Evolutionary conservation across 2,888 invertebrate species (phyloP), one percentile per base, ranked within the genome.

Genomic region (Drosophila anomalata): DNA sequence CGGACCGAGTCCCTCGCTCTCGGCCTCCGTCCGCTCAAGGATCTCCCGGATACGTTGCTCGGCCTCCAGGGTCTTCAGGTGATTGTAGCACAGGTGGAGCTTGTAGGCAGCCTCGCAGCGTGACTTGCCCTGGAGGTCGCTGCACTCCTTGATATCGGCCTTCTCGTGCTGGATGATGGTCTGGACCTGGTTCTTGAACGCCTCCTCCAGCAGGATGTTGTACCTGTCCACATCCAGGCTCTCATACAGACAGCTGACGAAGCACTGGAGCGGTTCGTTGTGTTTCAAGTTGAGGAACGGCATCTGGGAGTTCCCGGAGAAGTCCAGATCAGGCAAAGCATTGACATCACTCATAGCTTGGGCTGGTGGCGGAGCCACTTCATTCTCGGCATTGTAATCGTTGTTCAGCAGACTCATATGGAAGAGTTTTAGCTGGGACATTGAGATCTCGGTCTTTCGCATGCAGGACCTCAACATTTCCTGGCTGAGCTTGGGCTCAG

Each of bases 221-320:
- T 87, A 77, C 46, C 77, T 73, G 5, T 84, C 69, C 3, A 90
- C 48, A 1, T 89, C 90, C 58, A 90, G 60, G 0, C 76, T 76
- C 14, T 90, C 87, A 47, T 90, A 90, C 1, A 90, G 58, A 39
- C 89, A 90, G 36, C 89, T 87, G 7, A 83, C 85, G 54, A 90
- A 90, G 48, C 89, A 90, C 29, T 90, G 87, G 6, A 89, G 59
- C 0, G 90, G 84, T 39, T 90, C 87, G 39, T 88, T 87, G 0
- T 58, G 76, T 24, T 79, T 77, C 1, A 75, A 46, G 17, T 87
- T 78, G 3, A 77, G 58, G 11, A 39, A 65, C 0, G 73, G 65
- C n/a, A 66, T 36, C 33, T 63, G 62, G 1, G 50, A 51, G 12
- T 47, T 66, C 14, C 57, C 59, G 5, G 52, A 26, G 14, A 77